These are phyloP conservation scores for Metridium senile DNA, from an alignment of 92 coral and sea anemone genomes.

Conservation along the genomic window DNA sequence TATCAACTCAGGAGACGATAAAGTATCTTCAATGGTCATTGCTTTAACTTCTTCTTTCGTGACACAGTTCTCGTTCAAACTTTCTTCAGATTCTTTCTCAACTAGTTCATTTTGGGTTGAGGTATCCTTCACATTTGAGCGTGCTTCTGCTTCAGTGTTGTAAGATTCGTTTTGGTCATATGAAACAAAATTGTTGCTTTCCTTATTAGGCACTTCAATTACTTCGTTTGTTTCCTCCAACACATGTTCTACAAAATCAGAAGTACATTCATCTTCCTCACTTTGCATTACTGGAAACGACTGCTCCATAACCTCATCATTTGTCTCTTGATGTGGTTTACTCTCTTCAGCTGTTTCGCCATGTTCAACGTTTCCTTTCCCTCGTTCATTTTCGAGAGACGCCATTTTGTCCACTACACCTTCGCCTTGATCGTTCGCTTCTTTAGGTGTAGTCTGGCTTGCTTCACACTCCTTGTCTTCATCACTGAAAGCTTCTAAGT, in stretches of 20 bases:
- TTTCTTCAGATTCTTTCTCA: not conserved
- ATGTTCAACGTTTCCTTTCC: not conserved
- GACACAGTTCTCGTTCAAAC: not conserved
- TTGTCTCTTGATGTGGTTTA: too few relatives aligned
- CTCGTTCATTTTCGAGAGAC: not conserved
- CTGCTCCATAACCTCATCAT: too few relatives aligned
- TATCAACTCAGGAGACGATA: not conserved
- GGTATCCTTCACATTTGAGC: not conserved
- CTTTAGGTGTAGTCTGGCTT: too few relatives aligned
- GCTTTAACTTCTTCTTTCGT: not conserved
- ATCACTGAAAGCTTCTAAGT: not conserved
- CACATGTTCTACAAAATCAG: too few relatives aligned
- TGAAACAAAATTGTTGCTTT: not conserved
- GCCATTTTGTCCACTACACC: not conserved
- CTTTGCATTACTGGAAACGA: too few relatives aligned
- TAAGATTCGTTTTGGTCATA: not conserved
- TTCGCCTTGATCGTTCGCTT: too few relatives aligned
- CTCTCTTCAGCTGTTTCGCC: too few relatives aligned
- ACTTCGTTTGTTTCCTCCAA: not conserved
- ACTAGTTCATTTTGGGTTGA: not conserved
- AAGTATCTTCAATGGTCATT: not conserved
- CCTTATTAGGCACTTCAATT: not conserved
- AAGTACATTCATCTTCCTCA: not conserved
- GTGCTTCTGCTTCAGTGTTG: not conserved
- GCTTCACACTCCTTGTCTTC: not conserved